These are phyloP conservation scores for Argyresthia goedartella DNA, from an alignment of 2,888 invertebrate species.

Conservation along the genomic window DNA sequence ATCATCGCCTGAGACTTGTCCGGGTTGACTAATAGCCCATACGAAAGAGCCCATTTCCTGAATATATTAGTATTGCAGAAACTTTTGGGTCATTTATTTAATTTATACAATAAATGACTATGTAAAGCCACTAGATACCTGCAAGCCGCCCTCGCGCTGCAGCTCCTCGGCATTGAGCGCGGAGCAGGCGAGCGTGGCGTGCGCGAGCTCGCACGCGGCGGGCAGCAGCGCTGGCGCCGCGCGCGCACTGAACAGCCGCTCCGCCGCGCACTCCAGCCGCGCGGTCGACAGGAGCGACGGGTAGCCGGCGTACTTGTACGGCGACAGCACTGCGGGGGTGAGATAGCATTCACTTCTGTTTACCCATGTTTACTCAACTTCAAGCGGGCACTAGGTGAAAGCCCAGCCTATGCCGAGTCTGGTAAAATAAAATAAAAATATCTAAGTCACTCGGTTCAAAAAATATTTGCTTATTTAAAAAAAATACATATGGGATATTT, in stretches of 20 bases:
- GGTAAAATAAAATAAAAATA: neutral
- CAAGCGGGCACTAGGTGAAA: too few species aligned
- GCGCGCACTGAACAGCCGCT: conserved; percentile 85
- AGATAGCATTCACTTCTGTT: conserved; percentile 1
- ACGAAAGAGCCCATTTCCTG: too few species aligned
- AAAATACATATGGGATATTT: too few species aligned
- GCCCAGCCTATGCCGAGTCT: neutral
- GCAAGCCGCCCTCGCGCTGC: conserved; percentile 92
- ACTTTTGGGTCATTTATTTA: too few species aligned
- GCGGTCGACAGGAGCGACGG: conserved; percentile 97
- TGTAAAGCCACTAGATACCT: too few species aligned
- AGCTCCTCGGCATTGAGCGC: conserved; percentile 98
- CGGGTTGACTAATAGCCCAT: too few species aligned
- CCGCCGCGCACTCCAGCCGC: conserved; percentile 92
- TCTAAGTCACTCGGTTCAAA: neutral
- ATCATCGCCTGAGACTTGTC: too few species aligned
- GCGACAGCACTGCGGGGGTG: conserved; percentile 78
- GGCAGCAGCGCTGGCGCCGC: conserved; percentile 75
- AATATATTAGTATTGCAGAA: too few species aligned
- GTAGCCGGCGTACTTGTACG: conserved; percentile 99
- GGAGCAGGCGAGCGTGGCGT: conserved; percentile 96
- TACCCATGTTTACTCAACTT: neutral
- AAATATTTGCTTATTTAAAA: too few species aligned
- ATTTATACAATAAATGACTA: too few species aligned
- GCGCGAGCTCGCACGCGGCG: conserved; percentile 94